Evolutionary conservation across 2,113 vertebrate genomes (phyloP), one percentile per base, ranked within the genome.

Genomic region (Mus spicilegus): DNA sequence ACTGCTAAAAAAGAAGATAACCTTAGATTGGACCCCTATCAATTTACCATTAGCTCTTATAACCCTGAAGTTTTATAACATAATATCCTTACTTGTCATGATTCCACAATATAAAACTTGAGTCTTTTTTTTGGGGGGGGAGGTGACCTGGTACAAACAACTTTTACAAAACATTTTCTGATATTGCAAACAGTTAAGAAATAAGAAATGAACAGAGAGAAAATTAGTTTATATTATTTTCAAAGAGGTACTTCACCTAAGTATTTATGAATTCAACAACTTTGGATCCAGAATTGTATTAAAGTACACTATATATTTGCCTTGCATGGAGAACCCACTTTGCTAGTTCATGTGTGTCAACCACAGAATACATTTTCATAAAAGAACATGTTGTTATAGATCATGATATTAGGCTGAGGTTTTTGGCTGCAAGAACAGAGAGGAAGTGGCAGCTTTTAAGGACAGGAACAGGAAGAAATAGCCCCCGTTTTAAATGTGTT

Each of bases 401-500:
- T 69, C 81, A 89, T 88, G 54, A 96, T 93, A 89, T 93, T 91
- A 90, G 65, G 84, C 95, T 88, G 65, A 92, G 28, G 17, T 20
- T 95, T 97, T 91, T 96, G 91, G 94, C 94, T 97, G 87, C 19
- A 77, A 85, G 30, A 93, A 90, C 58, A 90, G 36, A 95, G 63
- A 95, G 94, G 95, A 97, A 97, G 58, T 97, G 95, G 67, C 97
- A 98, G 97, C 58, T 97, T 97, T 97, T 94, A 93, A 97, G 85
- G 80, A 95, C 91, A 97, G 94, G 96, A 96, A 93, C 97, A 97
- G 89, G 96, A 97, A 97, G 97, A 97, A 98, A 97, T 97, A 97
- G 78, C 14, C 67, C 12, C 65, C 93, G 96, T 97, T 96, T 95
- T 46, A 95, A 97, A 96, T 97, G 94, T 95, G 94, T 96, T 94